Evolutionary conservation across 2,797 vertebrate species (phyloP), one percentile per base, ranked within the genome.

Genomic region (Microcaecilia unicolor): DNA sequence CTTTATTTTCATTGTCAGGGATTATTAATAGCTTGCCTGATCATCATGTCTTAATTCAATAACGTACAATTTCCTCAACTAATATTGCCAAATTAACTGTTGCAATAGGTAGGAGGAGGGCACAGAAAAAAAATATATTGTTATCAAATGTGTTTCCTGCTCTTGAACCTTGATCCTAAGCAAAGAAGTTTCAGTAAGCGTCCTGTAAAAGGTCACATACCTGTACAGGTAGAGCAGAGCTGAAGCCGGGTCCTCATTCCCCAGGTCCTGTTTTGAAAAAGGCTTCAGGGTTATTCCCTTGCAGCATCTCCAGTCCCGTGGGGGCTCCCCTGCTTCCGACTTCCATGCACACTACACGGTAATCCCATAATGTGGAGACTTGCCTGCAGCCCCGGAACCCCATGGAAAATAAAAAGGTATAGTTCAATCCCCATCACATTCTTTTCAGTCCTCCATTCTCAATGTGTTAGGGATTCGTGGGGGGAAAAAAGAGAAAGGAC

Each of bases 311-410:
- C 44, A 46, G 35, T 38, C 31, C 14, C 33, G 31, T 31, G 29
- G 28, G 25, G 43, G n/a, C 21, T 21, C 44, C 15, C 18, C 28
- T 27, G 23, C 29, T 31, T 30, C 10, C 47, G 31, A 14, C 30
- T 30, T 11, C 28, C 30, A 17, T 30, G 19, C 27, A 35, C 32
- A 22, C 27, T 44, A 35, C 44, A 35, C 32, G 48, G 30, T 40
- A 41, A 48, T 48, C 44, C 44, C 32, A 31, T 29, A n/a, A 44
- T 35, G 37, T 31, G 26, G 37, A 48, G 37, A 32, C 37, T 31
- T 35, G 44, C 35, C 44, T 41, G 27, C 20, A 41, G 35, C 41
- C 32, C 27, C 22, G 19, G 11, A 48, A 41, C 37, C 37, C 41
- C 23, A n/a, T n/a, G n/a, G n/a, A n/a, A n/a, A 44, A 35, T 22